These are phyloP conservation scores for Leptinotarsa undecemlineata DNA, from an alignment of 1,140 invertebrate species.

Conservation along the genomic window DNA sequence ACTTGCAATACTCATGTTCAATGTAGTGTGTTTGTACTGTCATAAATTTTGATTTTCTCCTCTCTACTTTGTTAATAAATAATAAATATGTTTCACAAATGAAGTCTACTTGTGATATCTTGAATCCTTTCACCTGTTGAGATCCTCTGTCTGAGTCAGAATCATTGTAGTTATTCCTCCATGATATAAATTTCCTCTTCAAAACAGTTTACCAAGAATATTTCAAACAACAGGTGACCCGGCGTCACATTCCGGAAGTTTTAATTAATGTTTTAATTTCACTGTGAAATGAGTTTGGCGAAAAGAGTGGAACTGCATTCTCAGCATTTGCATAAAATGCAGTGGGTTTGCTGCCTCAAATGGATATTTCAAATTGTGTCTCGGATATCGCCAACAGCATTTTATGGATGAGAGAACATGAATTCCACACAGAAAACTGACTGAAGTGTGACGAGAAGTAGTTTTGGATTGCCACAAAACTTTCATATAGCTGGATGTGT, in stretches of 20 bases:
- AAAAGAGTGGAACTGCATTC: neutral
- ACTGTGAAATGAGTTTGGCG: neutral
- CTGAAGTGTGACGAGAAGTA: neutral
- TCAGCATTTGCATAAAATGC: slow-evolving; percentile 1
- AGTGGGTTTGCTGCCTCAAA: neutral
- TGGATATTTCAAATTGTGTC: neutral
- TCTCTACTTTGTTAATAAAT: too few species aligned
- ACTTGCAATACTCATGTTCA: too few species aligned
- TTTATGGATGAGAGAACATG: neutral
- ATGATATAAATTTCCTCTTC: too few species aligned
- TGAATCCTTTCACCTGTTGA: too few species aligned
- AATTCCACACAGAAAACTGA: neutral
- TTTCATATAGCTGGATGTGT: too few species aligned
- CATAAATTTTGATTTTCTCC: too few species aligned
- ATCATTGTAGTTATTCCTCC: too few species aligned
- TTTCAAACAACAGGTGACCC: neutral
- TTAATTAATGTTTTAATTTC: slow-evolving; percentile 6
- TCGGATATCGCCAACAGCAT: neutral
- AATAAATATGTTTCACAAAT: too few species aligned
- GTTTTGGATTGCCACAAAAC: neutral
- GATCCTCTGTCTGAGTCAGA: too few species aligned
- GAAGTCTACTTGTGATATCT: too few species aligned
- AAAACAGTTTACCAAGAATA: too few species aligned
- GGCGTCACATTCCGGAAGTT: neutral
- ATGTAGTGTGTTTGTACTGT: too few species aligned